Evolutionary conservation across 2,888 invertebrate species (phyloP).

Genomic region (Ornithoptera alexandrae): DNA sequence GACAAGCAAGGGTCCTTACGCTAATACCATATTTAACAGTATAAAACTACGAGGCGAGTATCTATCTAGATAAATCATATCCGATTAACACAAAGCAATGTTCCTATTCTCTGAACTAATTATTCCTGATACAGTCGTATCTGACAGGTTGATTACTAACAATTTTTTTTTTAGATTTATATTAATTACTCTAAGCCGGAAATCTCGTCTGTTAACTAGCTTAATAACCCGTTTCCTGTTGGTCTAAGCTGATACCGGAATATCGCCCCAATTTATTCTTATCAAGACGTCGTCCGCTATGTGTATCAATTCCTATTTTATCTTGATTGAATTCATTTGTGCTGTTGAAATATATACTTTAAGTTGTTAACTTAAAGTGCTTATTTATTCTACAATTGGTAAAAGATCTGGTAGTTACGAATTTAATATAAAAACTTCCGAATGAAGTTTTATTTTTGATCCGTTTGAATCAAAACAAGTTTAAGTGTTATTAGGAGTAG

Average conservation of each 20-base stretch:
- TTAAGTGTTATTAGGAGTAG: too few species aligned
- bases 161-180: slow-evolving; percentile 7
- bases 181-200: slow-evolving; percentile 26
- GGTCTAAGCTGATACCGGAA: slow-evolving; percentile 14
- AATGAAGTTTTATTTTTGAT: too few species aligned
- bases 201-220: slow-evolving; percentile 17
- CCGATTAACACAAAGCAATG: neutral
- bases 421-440: too few species aligned
- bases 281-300: slow-evolving; percentile 14
- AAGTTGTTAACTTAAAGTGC: neutral
- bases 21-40: too few species aligned
- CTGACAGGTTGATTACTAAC: slow-evolving; percentile 1
- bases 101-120: slow-evolving; percentile 3
- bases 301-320: slow-evolving; percentile 20
- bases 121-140: slow-evolving; percentile 9
- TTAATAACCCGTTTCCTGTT: slow-evolving; percentile 28
- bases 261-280: slow-evolving; percentile 26
- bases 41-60: too few species aligned
- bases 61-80: neutral
- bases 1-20: too few species aligned
- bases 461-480: too few species aligned
- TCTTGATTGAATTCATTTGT: slow-evolving; percentile 15
- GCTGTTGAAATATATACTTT: slow-evolving; percentile 5
- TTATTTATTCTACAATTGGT: too few species aligned
- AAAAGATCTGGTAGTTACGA: too few species aligned